Evolutionary conservation across 2,888 invertebrate species (phyloP).

Genomic region (Tridacna gigas): DNA sequence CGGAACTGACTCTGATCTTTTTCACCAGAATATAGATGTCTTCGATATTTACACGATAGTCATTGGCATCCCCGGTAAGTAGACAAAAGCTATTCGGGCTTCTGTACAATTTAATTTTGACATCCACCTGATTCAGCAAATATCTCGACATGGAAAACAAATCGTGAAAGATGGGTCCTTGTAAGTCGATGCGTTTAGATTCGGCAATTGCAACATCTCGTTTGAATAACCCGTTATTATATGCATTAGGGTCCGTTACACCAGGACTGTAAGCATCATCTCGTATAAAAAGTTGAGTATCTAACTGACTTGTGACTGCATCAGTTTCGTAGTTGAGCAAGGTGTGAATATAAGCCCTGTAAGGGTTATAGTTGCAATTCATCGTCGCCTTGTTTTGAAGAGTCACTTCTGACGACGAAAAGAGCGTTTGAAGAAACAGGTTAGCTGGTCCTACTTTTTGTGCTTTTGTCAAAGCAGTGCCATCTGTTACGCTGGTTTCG

Average conservation of each 20-base stretch:
- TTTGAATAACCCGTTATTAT: constrained; percentile 41
- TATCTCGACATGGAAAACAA: too few relatives aligned
- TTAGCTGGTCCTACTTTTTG: too few relatives aligned
- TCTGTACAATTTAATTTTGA: constrained; percentile 51
- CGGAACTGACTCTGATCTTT: constrained; percentile 34
- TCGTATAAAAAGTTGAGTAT: too few relatives aligned
- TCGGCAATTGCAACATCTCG: constrained; percentile 30
- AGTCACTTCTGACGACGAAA: too few relatives aligned
- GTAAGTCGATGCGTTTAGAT: constrained; percentile 37
- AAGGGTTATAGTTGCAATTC: too few relatives aligned
- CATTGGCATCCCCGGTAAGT: too few relatives aligned
- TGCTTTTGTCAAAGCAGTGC: neutral
- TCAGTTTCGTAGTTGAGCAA: constrained; percentile 34
- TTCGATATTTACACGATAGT: too few relatives aligned
- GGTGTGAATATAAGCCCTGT: constrained; percentile 49
- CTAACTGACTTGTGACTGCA: too few relatives aligned
- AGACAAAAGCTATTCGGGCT: constrained; percentile 45
- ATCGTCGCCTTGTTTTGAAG: too few relatives aligned
- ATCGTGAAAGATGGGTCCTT: constrained; percentile 56
- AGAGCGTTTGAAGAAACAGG: too few relatives aligned
- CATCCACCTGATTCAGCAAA: too few relatives aligned
- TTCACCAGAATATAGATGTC: constrained; percentile 20
- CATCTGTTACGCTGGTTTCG: constrained; percentile 41
- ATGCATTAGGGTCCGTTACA: constrained; percentile 44
- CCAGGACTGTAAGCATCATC: constrained; percentile 25